These are phyloP conservation scores for Colostygia pectinataria DNA, from an alignment of 2,888 invertebrate genomes.

Conservation along the genomic window DNA sequence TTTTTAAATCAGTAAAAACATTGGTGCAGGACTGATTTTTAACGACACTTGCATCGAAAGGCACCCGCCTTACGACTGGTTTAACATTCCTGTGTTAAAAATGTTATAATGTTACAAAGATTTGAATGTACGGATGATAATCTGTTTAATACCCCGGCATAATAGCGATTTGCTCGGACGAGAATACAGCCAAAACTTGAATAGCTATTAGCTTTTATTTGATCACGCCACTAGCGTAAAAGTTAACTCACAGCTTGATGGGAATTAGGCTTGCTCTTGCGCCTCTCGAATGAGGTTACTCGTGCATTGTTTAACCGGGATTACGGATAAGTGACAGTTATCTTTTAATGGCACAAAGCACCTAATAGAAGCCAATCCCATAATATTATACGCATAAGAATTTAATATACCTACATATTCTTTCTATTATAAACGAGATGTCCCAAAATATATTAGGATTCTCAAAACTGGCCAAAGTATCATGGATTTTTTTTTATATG, in stretches of 20 bases:
- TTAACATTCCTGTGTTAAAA: too few species aligned
- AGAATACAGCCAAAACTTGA: constrained; percentile 2
- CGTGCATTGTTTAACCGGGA: constrained; percentile 10
- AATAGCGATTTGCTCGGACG: constrained; percentile 1
- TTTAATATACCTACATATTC: not conserved
- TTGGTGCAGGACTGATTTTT: too few species aligned
- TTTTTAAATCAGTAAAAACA: too few species aligned
- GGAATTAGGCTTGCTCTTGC: constrained; percentile 6
- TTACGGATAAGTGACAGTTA: constrained; percentile 12
- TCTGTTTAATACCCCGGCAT: not conserved
- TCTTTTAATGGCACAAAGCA: constrained; percentile 3
- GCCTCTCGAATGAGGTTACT: constrained; percentile 7
- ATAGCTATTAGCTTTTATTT: constrained; percentile 14
- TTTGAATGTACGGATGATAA: not conserved
- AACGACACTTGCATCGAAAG: too few species aligned
- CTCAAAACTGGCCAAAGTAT: too few species aligned
- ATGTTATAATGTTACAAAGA: too few species aligned
- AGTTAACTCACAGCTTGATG: constrained; percentile 16
- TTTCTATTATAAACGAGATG: too few species aligned
- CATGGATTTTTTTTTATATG: too few species aligned
- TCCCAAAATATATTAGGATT: too few species aligned
- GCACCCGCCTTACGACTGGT: too few species aligned
- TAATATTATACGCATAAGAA: too few species aligned
- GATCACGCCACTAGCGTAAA: constrained; percentile 16
- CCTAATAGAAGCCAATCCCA: not conserved